These are phyloP conservation scores for Corythaixoides concolor DNA, from an alignment of 2,113 vertebrate species.

Conservation along the genomic window DNA sequence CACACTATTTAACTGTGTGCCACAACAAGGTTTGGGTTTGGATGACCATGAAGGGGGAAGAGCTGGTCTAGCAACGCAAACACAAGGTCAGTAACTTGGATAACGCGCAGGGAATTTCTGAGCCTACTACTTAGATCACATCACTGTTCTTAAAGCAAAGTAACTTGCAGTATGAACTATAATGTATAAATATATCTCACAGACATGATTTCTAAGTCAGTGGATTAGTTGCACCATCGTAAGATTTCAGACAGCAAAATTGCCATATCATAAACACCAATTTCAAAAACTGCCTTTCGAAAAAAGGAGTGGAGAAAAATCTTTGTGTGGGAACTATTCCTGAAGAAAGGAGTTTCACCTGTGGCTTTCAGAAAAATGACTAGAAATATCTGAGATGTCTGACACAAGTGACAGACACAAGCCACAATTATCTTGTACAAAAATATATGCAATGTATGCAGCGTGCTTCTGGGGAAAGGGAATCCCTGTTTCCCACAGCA, in stretches of 20 bases:
- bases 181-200: background rate
- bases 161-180: background rate
- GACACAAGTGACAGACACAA: background rate
- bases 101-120: background rate
- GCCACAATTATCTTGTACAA: background rate
- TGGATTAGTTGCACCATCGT: background rate
- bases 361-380: background rate
- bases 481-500: background rate
- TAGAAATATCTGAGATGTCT: background rate
- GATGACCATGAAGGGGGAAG: background rate
- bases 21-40: background rate
- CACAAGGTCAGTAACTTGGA: background rate
- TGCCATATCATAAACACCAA: background rate
- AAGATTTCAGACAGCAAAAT: background rate
- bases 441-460: background rate
- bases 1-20: background rate
- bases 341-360: background rate
- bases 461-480: background rate
- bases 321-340: background rate
- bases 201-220: background rate
- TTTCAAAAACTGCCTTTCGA: background rate
- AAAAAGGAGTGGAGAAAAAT: background rate
- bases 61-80: background rate
- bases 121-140: background rate
- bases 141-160: background rate